Evolutionary conservation across 1,140 invertebrate genomes (phyloP).

Genomic region (Drosophila aff.): DNA sequence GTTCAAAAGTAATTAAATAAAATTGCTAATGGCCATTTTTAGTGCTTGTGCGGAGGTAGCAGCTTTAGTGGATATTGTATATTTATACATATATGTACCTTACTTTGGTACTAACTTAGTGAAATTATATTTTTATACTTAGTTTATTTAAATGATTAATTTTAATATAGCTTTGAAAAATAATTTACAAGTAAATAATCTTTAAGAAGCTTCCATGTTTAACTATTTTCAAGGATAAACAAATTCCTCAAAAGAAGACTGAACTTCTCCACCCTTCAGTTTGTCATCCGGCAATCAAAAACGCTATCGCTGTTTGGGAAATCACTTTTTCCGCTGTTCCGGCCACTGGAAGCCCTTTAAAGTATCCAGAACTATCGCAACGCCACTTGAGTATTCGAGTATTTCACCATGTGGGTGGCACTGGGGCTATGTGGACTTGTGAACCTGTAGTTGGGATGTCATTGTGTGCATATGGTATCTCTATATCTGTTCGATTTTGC

Average conservation of each 20-base stretch:
- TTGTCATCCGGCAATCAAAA: background rate
- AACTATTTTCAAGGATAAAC: background rate
- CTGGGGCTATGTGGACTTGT: constrained; percentile 12
- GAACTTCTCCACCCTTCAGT: background rate
- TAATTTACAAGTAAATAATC: too few relatives aligned
- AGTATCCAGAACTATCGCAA: constrained; percentile 35
- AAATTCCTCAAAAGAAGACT: background rate
- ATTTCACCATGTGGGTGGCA: constrained; percentile 62
- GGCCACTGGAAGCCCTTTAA: constrained; percentile 21
- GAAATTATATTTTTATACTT: too few relatives aligned
- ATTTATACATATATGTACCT: too few relatives aligned
- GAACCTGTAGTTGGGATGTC: background rate
- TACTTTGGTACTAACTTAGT: too few relatives aligned
- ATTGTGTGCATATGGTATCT: constrained; percentile 27
- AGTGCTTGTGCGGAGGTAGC: constrained; percentile 9
- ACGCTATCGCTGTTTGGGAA: background rate
- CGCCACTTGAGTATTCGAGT: background rate
- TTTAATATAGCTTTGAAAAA: too few relatives aligned
- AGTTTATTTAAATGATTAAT: too few relatives aligned
- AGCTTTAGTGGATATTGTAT: constrained; percentile 14
- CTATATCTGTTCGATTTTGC: constrained; percentile 31
- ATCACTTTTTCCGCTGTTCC: constrained; percentile 2
- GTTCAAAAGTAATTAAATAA: constrained; percentile 56
- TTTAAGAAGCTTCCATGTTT: background rate
- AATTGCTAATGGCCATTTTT: constrained; percentile 42